Evolutionary conservation across 2,888 invertebrate genomes (phyloP), one percentile per base, ranked within the genome.

Genomic region (Oxytorus armatus): DNA sequence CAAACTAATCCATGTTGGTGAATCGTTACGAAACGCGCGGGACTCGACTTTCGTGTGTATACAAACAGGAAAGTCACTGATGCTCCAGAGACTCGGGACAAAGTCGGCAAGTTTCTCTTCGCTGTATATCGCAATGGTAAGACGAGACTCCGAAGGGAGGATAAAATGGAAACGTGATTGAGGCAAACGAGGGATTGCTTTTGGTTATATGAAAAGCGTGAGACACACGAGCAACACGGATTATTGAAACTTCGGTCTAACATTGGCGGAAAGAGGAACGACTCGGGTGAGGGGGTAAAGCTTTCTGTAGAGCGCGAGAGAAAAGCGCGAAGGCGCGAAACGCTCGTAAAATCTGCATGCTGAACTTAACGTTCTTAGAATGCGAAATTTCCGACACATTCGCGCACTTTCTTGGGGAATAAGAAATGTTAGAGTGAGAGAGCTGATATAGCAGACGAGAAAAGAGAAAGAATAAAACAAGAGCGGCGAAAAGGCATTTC

Each of bases 291-390:
- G 16, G n/a, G 33, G 33, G 57, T 14, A 29, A 10, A 21, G 21
- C 0, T 23, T n/a, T 65, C 10, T 25, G 16, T 18, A 11, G 39
- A 39, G 68, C 8, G 65, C 59, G 51, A 59, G 66, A 18, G 36
- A 21, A 10, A 18, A 25, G 51, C 33, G 57, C 8, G 14, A 47
- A 59, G 39, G 33, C 23, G 44, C 23, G 72, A 65, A 65, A 72
- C 44, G 57, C 69, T 77, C 77, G 77, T 75, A 77, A 82, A 80
- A 82, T 82, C 68, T 77, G 42, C 79, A 80, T 77, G 69, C 68
- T 66, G 66, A 75, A 80, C 65, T 61, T 59, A 80, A 66, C 63
- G 65, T 61, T 47, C 11, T n/a, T 53, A 44, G 69, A 82, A 82
- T 82, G 69, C 79, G 53, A 77, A 80, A 77, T 79, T 75, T 75